These are phyloP conservation scores for Eumacrocentrus americanus DNA, from an alignment of 2,888 invertebrate species.

Conservation along the genomic window DNA sequence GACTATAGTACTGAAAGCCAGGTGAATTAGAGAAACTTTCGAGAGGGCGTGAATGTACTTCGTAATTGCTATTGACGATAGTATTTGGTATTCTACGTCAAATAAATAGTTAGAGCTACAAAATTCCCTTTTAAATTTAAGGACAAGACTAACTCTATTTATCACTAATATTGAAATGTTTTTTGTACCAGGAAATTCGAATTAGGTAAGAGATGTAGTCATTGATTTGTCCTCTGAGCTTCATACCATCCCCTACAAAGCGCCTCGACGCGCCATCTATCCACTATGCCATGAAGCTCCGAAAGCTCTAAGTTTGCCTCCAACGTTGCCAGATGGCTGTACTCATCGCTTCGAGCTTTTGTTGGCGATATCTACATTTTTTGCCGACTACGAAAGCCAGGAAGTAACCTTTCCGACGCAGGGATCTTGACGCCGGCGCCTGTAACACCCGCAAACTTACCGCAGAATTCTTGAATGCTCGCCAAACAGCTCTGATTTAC, in stretches of 20 bases:
- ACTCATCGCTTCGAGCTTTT: background rate
- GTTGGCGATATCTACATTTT: background rate
- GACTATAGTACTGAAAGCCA: conserved; percentile 14
- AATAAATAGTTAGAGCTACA: no score
- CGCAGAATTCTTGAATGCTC: conserved; percentile 33
- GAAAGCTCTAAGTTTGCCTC: background rate
- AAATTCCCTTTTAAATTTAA: no score
- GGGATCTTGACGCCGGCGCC: background rate
- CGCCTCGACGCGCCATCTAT: conserved; percentile 31
- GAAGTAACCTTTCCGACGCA: conserved; percentile 6
- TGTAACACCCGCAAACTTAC: conserved; percentile 11
- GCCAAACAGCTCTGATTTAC: conserved; percentile 29
- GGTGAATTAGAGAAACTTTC: conserved; percentile 21
- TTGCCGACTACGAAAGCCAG: conserved; percentile 9
- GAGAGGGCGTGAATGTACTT: conserved; percentile 15
- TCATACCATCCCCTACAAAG: no score
- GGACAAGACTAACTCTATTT: no score
- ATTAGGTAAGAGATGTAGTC: no score
- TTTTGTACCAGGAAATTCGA: no score
- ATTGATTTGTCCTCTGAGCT: no score
- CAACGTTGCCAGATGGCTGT: conserved; percentile 3
- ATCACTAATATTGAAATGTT: no score
- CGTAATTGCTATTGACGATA: conserved; percentile 20
- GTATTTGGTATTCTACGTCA: background rate
- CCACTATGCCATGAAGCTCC: conserved; percentile 10